Conservation (phyloP, 2,797 vertebrate species). For the Delichon dasypus region DNA sequence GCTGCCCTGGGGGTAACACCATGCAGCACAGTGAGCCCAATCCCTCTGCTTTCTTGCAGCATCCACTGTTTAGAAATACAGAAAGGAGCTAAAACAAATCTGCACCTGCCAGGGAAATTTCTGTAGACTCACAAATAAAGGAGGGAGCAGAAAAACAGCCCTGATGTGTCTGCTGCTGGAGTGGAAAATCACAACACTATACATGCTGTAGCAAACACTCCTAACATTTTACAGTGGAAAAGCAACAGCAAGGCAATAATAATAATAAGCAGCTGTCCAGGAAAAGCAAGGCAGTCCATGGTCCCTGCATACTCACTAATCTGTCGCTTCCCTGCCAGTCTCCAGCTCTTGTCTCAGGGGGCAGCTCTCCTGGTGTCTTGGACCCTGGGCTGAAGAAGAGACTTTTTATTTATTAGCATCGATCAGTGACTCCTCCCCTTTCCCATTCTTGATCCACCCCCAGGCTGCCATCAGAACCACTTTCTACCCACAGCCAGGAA, state of each 20-base stretch:
- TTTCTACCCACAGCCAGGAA: slow-evolving; percentile 50
- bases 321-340: neutral
- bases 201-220: neutral
- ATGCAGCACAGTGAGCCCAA: neutral
- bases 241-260: neutral
- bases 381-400: neutral
- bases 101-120: neutral
- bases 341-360: neutral
- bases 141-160: neutral
- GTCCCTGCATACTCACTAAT: slow-evolving; percentile 59
- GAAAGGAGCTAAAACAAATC: neutral
- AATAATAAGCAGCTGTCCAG: neutral
- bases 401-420: slow-evolving; percentile 62
- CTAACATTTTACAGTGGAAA: neutral
- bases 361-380: neutral
- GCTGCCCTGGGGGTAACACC: neutral
- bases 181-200: neutral
- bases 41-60: neutral
- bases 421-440: slow-evolving; percentile 60
- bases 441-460: slow-evolving; percentile 46
- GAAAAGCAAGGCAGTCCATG: slow-evolving; percentile 10
- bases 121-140: neutral
- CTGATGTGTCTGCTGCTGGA: neutral
- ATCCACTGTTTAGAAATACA: neutral
- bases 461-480: slow-evolving; percentile 38